Percentiles rank a stretch among this genome's conserved stretches.
phyloP scores from a whole-genome alignment of 2,113 vertebrate species.

The Python bivittatus region DNA sequence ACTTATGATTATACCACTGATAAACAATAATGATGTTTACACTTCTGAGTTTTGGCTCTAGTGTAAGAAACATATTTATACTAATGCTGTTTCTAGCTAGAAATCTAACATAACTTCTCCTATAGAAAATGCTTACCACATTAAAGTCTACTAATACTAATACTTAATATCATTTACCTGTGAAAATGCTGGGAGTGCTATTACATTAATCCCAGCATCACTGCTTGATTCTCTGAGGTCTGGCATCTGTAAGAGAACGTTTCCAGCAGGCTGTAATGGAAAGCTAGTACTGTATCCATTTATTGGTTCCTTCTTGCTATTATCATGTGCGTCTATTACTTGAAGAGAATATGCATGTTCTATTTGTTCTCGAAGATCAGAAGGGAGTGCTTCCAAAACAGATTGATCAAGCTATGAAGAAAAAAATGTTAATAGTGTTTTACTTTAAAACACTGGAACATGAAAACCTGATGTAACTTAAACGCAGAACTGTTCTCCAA shows the following conservation, averaged over 20 bases:
- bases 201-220: slow-evolving; percentile 80
- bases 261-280: slow-evolving; percentile 73
- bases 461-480: not conserved
- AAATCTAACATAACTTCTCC: not conserved
- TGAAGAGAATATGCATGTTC: slow-evolving; percentile 80
- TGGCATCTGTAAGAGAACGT: slow-evolving; percentile 87
- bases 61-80: not conserved
- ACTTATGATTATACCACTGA: slow-evolving; percentile 27
- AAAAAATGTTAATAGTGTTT: not conserved
- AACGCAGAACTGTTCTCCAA: not conserved
- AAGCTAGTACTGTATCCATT: slow-evolving; percentile 65
- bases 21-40: slow-evolving; percentile 19
- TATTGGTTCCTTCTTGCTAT: slow-evolving; percentile 68
- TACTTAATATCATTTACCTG: slow-evolving; percentile 76
- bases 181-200: slow-evolving; percentile 93
- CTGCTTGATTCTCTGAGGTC: slow-evolving; percentile 78
- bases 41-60: not conserved
- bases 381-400: slow-evolving; percentile 89
- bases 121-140: not conserved
- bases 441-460: slow-evolving; percentile 17
- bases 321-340: slow-evolving; percentile 61
- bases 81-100: slow-evolving; percentile 22
- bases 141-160: not conserved
- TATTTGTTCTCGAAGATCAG: slow-evolving; percentile 89
- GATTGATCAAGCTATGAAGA: slow-evolving; percentile 87